phyloP scores from a whole-genome alignment of 2,113 vertebrate genomes.

The Grammomys dolichurus region DNA sequence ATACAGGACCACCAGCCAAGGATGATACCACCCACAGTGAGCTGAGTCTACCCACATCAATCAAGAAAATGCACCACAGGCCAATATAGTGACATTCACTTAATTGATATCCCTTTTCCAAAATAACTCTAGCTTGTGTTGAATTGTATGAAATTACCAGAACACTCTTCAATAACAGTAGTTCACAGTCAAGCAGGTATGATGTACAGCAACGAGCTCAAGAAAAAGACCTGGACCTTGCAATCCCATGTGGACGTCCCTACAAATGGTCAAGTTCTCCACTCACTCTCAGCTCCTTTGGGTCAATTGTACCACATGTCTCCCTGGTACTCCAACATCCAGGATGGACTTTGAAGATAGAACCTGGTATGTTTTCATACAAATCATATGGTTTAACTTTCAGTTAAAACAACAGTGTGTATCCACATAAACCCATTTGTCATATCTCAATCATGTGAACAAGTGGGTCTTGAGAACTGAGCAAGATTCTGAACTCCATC shows the following conservation, averaged over 20 bases:
- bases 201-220: rapidly evolving
- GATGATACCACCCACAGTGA: not conserved
- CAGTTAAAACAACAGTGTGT: not conserved
- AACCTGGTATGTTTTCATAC: rapidly evolving
- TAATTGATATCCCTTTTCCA: not conserved
- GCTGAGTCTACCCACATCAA: not conserved
- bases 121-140: not conserved
- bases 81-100: slow-evolving; percentile 68
- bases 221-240: not conserved
- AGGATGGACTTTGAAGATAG: slow-evolving; percentile 92
- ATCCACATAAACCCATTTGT: not conserved
- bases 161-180: slow-evolving; percentile 64
- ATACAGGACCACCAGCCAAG: not conserved
- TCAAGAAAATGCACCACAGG: not conserved
- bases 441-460: not conserved
- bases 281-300: slow-evolving; percentile 85
- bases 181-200: slow-evolving; percentile 85
- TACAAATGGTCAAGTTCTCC: slow-evolving; percentile 18
- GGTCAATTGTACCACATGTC: slow-evolving; percentile 96
- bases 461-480: rapidly evolving
- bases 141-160: not conserved
- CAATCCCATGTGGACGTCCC: rapidly evolving
- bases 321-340: slow-evolving; percentile 92
- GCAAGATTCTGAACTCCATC: rapidly evolving
- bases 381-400: rapidly evolving